Conservation (phyloP, 2,113 vertebrate genomes). For the Marcusenius ussheri region DNA sequence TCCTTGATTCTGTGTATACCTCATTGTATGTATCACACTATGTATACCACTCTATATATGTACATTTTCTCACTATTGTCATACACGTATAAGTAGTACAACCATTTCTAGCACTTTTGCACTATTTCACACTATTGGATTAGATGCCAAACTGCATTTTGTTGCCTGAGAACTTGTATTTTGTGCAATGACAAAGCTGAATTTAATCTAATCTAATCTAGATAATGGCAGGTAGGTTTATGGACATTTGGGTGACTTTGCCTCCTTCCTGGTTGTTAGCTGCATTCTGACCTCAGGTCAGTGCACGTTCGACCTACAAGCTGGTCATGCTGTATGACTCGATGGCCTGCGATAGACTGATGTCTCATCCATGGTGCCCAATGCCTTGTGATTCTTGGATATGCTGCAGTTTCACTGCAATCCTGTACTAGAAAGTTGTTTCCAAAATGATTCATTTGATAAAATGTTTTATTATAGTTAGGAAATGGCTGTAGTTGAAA, state of each 20-base stretch:
- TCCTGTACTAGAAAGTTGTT: background rate
- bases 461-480: background rate
- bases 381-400: background rate
- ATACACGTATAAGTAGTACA: too few relatives aligned
- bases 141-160: too few relatives aligned
- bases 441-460: background rate
- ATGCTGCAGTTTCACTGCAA: background rate
- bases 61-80: too few relatives aligned
- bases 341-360: background rate
- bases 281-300: background rate
- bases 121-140: too few relatives aligned
- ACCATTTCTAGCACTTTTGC: too few relatives aligned
- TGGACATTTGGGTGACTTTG: background rate
- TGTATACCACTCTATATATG: too few relatives aligned
- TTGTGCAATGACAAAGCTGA: background rate
- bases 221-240: background rate
- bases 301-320: background rate
- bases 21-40: too few relatives aligned
- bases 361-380: background rate
- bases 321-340: background rate
- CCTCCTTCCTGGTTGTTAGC: background rate
- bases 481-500: background rate
- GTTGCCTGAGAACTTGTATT: too few relatives aligned
- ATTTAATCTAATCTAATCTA: background rate
- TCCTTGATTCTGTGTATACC: too few relatives aligned